A percentile compares a stretch with the other conserved stretches of the same genome.
These are phyloP conservation scores for Tachystola acroxantha DNA, from an alignment of 2,888 invertebrate genomes.

Conservation along the genomic window DNA sequence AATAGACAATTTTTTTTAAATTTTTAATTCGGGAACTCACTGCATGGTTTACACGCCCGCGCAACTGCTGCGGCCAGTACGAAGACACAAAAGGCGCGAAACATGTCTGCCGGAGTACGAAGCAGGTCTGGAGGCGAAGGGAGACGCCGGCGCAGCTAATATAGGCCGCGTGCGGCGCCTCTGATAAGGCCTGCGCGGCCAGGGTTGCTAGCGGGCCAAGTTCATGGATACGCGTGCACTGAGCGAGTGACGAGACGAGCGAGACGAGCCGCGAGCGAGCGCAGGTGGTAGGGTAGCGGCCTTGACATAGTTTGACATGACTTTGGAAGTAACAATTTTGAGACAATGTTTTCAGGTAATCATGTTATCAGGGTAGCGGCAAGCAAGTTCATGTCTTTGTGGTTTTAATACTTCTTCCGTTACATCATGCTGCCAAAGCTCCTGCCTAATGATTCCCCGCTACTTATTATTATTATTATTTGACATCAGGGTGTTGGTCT, in stretches of 20 bases:
- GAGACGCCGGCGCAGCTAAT: conserved; percentile 74
- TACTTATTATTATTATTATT: too few species aligned
- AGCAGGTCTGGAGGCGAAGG: conserved; percentile 58
- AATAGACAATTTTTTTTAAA: too few species aligned
- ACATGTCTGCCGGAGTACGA: conserved; percentile 68
- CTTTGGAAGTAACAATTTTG: neutral
- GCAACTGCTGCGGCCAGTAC: conserved; percentile 44
- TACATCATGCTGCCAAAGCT: too few species aligned
- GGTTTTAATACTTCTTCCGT: too few species aligned
- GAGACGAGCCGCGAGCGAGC: neutral
- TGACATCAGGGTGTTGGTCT: too few species aligned
- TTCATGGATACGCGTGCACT: conserved; percentile 68
- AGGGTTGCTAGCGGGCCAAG: conserved; percentile 62
- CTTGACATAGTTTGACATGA: conserved; percentile 6
- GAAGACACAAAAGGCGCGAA: conserved; percentile 57
- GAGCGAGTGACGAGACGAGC: conserved; percentile 39
- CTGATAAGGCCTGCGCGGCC: conserved; percentile 59
- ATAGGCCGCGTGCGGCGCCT: conserved; percentile 74
- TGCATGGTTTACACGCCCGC: conserved; percentile 67
- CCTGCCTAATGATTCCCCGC: too few species aligned
- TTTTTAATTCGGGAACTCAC: too few species aligned
- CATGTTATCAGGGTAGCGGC: too few species aligned
- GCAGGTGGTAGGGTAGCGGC: conserved; percentile 9
- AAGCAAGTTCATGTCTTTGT: too few species aligned
- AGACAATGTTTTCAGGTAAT: too few species aligned